Conservation (phyloP, 2,113 vertebrate genomes). For the Anolis carolinensis region DNA sequence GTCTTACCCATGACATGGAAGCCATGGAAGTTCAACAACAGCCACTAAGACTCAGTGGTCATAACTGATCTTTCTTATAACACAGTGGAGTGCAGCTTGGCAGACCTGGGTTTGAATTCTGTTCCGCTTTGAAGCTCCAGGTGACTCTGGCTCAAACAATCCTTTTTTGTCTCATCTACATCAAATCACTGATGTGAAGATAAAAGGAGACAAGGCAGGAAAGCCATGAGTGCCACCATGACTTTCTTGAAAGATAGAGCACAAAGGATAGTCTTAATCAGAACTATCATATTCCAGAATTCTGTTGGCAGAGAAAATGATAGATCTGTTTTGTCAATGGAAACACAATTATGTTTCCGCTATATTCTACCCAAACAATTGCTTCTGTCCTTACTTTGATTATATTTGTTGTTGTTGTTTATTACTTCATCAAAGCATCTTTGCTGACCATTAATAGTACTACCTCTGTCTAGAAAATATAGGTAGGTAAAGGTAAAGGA, state of each 20-base stretch:
- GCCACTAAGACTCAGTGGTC: not conserved
- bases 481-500: too few species aligned
- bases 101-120: not conserved
- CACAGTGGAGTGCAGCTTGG: too few species aligned
- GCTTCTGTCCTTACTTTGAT: too few species aligned
- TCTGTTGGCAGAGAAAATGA: not conserved
- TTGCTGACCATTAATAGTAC: too few species aligned
- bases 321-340: not conserved
- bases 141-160: not conserved
- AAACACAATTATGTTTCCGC: not conserved
- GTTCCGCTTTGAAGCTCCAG: not conserved
- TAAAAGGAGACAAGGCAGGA: not conserved
- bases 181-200: not conserved
- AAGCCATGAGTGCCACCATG: not conserved
- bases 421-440: too few species aligned
- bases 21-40: not conserved
- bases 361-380: not conserved
- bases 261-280: not conserved
- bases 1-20: too few species aligned
- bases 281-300: not conserved
- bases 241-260: not conserved
- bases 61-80: not conserved
- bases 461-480: too few species aligned
- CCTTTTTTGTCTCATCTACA: not conserved
- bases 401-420: too few species aligned